Evolutionary conservation across 2,113 vertebrate genomes (phyloP).

Genomic region (Erythrocercus mccallii): DNA sequence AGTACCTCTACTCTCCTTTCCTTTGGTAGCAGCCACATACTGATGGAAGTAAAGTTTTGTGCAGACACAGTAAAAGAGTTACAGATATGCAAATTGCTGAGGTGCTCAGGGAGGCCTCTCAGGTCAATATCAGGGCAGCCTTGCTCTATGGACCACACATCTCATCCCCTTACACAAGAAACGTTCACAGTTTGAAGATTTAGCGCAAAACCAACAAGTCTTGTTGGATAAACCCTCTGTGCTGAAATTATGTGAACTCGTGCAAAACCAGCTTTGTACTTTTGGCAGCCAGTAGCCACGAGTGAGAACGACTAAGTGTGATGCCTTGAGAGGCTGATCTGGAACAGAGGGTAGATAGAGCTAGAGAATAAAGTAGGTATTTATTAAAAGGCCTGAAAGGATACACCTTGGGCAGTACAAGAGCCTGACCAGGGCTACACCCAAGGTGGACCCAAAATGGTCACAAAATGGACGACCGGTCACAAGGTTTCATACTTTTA

Average conservation of each 20-base stretch:
- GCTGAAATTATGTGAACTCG: background rate
- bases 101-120: background rate
- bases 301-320: background rate
- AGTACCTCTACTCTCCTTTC: background rate
- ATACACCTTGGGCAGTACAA: background rate
- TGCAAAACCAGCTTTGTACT: background rate
- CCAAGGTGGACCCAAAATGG: background rate
- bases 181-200: background rate
- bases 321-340: background rate
- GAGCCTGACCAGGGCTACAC: background rate
- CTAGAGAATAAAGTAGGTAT: background rate
- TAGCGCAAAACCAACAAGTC: background rate
- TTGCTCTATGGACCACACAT: background rate
- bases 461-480: background rate
- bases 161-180: background rate
- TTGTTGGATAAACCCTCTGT: background rate
- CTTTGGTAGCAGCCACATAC: background rate
- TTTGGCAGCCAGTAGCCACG: background rate
- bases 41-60: background rate
- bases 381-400: background rate
- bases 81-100: background rate
- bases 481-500: background rate
- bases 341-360: background rate
- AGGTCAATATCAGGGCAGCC: background rate
- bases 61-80: background rate